Base-by-base conservation (phyloP, 2,888 invertebrate genomes). In the Tenthredo amoena region DNA sequence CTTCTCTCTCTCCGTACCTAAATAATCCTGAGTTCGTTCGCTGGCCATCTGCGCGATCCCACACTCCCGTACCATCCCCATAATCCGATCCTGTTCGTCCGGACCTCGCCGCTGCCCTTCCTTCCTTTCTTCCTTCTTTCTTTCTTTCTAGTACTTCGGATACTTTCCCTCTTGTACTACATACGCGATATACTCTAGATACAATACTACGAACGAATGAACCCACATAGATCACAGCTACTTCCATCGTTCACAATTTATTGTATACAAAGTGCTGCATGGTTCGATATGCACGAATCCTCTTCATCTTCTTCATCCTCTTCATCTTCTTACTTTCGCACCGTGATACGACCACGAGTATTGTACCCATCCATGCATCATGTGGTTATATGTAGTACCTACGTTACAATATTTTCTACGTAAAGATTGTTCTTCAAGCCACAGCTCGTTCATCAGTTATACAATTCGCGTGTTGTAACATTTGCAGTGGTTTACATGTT, bases 31-130 rank as follows among this genome's bases (percentile, higher is more conserved):
- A 82, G 72, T 82, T 82, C 81, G 72, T 65, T 50, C 72, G 72
- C 43, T 21, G 82, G 81, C 85, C 85, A 85, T 85, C 85, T 85
- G 85, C 85, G 82, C 55, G 82, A 81, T 85, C 85, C 85, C 85
- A 85, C 85, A 81, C 85, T 58, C 68, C 50, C 68, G 50, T 68
- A 65, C 62, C 50, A 34, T 58, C 65, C 12, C 72, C 85, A 50
- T 79, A 79, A 85, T 77, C 76, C 77, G 77, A 85, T 85, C 77
- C 77, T 50, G 85, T 79, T 77, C 65, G n/a, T 71, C 83, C 68
- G 47, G 68, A 47, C 9, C 83, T 71, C 5, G 37, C 77, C 40
- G 37, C 26, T n/a, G 21, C 18, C n/a, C 47, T 31, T n/a, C 62
- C n/a, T 34, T 37, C 21, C 21, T 12, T 81, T 12, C 31, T 31